Evolutionary conservation across 2,888 invertebrate genomes (phyloP), one percentile per base, ranked within the genome.

Genomic region (Ennomos erosarius): DNA sequence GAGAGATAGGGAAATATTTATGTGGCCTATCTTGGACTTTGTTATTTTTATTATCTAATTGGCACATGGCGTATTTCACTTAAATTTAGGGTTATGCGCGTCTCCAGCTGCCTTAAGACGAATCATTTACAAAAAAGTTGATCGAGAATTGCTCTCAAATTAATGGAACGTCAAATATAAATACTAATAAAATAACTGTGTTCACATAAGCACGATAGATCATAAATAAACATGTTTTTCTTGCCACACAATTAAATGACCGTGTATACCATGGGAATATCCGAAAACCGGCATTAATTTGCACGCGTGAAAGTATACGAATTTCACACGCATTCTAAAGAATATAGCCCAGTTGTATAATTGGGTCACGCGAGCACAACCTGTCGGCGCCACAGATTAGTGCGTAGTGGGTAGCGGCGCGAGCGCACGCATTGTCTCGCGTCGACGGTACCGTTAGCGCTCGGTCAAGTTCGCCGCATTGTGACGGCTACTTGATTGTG

Each of bases 341-440:
- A 50, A 55, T 59, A 82, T 81, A 84, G 78, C 87, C 88, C 81
- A 88, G 84, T 88, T 85, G 75, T 76, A 87, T 90, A 90, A 90
- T 91, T 91, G 82, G 90, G 92, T 91, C 89, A 90, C 85, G 76
- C 88, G 88, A 88, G 87, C 89, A 51, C 51, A 90, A 90, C 90
- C 92, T 90, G 91, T 80, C 75, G 81, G 75, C 12, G 43, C 38
- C 59, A 60, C 59, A 60, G 59, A 60, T 51, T 60, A 55, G 43
- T 51, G 39, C 8, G 35, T 2, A 55, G 59, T 55, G 47, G 10
- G 46, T 55, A 53, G 3, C 38, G 58, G 54, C 74, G 73, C 71
- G 78, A 81, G 84, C 83, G 79, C 87, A 87, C 89, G 88, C 89
- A 89, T 91, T 90, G 90, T 89, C 84, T 88, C 79, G 84, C 77